These are phyloP conservation scores for Poecile montanus DNA, from an alignment of 2,797 vertebrate species.

Conservation along the genomic window DNA sequence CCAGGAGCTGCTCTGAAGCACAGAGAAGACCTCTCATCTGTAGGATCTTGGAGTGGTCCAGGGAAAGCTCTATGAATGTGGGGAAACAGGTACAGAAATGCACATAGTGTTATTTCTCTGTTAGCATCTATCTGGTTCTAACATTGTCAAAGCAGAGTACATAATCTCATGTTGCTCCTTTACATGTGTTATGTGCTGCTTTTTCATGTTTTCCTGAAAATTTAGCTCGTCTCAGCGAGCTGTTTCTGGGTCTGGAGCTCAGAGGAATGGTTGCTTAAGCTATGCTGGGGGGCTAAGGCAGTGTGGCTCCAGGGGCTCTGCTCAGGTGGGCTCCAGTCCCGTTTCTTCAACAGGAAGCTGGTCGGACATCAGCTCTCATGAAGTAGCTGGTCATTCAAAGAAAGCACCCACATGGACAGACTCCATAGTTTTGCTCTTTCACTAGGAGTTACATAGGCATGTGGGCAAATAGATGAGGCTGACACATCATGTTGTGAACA, in stretches of 20 bases:
- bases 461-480: not conserved
- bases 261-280: not conserved
- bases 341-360: not conserved
- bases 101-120: not conserved
- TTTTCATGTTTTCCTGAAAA: not conserved
- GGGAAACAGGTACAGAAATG: not conserved
- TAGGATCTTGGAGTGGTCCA: not conserved
- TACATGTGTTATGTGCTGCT: not conserved
- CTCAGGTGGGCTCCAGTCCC: not conserved
- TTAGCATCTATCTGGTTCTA: not conserved
- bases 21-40: not conserved
- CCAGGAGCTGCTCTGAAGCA: not conserved
- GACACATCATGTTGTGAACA: not conserved
- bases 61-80: rapidly evolving
- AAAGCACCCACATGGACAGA: not conserved
- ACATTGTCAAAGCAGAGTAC: not conserved
- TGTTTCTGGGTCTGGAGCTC: not conserved
- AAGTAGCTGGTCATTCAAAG: not conserved
- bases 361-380: not conserved
- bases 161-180: not conserved
- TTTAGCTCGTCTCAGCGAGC: not conserved
- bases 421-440: not conserved
- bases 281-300: not conserved
- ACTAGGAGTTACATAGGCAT: rapidly evolving
- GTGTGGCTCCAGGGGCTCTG: not conserved